These are phyloP conservation scores for Psilopsiagon aymara DNA, from an alignment of 2,113 vertebrate genomes.

Conservation along the genomic window DNA sequence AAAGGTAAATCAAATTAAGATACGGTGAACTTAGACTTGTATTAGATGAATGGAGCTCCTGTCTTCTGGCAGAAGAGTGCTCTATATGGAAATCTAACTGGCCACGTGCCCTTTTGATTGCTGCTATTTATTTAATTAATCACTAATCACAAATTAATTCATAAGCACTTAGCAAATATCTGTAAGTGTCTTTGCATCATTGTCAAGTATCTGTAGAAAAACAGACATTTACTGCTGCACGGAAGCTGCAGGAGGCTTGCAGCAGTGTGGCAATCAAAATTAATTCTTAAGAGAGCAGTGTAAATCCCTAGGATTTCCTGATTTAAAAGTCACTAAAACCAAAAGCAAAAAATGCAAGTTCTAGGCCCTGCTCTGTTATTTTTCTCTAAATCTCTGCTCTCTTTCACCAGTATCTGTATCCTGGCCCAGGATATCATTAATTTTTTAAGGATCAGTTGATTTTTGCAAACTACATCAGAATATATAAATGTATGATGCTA, in stretches of 20 bases:
- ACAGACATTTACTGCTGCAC: not conserved
- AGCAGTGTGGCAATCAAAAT: not conserved
- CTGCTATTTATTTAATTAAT: slow-evolving; percentile 35
- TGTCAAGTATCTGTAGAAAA: not conserved
- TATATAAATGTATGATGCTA: not conserved
- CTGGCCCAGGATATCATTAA: not conserved
- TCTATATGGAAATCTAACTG: not conserved
- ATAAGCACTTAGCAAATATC: not conserved
- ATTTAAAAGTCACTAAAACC: not conserved
- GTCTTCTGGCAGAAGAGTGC: not conserved
- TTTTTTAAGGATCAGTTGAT: not conserved
- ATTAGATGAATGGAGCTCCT: not conserved
- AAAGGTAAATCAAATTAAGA: slow-evolving; percentile 67
- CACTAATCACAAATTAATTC: slow-evolving; percentile 24
- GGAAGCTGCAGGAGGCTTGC: not conserved
- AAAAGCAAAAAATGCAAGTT: not conserved
- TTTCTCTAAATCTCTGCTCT: not conserved
- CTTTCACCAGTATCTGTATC: not conserved
- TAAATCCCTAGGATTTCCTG: not conserved
- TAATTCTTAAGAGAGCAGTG: not conserved
- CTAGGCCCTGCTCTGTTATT: not conserved
- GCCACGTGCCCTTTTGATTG: not conserved
- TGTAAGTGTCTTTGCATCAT: not conserved
- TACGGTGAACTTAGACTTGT: not conserved
- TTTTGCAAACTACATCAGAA: not conserved